Base-by-base conservation (phyloP, 2,797 vertebrate genomes). In the Acanthis flammea region DNA sequence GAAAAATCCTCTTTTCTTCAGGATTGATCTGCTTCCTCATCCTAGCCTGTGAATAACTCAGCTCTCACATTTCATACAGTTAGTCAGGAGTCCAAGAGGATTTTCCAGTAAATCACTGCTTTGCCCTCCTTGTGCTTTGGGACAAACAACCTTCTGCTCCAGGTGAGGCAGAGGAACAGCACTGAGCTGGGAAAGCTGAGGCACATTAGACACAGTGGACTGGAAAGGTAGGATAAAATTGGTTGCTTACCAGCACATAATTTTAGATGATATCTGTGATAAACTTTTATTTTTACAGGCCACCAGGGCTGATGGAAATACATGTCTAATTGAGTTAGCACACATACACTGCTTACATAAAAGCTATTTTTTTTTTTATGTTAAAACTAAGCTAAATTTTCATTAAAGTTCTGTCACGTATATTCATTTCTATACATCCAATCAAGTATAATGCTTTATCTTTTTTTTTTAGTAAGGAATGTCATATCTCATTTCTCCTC, bases 371-470 rank as follows among this genome's bases (percentile, higher is more conserved):
- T n/a, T n/a, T n/a, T n/a, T n/a, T 35, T 5, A 45, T 57, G 10
- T 51, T 33, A 68, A 63, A 77, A 70, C 1, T 30, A 27, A 16
- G 8, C 2, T 39, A 41, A 15, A 9, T 39, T 62, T 80, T 76
- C 12, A 79, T 27, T 70, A n/a, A 1, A n/a, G 10, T 76, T 90
- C 12, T 54, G 17, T 51, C 1, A 3, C 4, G 4, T 66, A 18
- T 57, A 68, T 42, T 58, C 8, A 61, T 61, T 68, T 61, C 3
- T 73, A 23, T 47, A 14, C 12, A 35, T 77, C 57, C 24, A 80
- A 51, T 15, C 19, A 77, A 6, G 5, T 57, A 9, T 15, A 70
- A 50, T 25, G 3, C 2, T 57, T 53, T 28, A 1, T 7, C 0
- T 39, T 47, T 8, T 8, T 78, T 66, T 82, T 79, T 19, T 13